These are phyloP conservation scores for Teleogryllus occipitalis DNA, from an alignment of 1,140 invertebrate species.

Conservation along the genomic window DNA sequence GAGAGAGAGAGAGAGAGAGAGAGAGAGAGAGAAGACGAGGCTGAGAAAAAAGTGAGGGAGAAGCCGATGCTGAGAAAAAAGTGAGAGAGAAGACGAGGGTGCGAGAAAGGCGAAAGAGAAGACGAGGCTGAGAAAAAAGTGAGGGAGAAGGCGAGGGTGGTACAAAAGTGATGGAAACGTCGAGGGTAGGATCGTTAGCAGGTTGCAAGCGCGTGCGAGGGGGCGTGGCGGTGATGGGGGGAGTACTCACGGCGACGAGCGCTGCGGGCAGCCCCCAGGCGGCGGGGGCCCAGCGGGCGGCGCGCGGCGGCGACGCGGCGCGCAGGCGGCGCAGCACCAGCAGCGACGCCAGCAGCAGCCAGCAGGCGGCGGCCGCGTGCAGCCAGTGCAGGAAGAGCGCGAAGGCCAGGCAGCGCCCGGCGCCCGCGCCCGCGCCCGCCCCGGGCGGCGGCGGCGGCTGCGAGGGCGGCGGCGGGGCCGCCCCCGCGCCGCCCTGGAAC, in stretches of 20 bases:
- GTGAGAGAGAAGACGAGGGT: no score
- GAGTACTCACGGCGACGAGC: conserved; percentile 44
- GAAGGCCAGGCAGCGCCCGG: conserved; percentile 36
- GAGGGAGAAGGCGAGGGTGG: no score
- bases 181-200: no score
- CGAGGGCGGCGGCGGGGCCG: no score
- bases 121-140: no score
- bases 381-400: conserved; percentile 58
- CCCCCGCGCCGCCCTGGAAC: neutral
- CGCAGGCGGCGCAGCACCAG: conserved; percentile 37
- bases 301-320: conserved; percentile 32
- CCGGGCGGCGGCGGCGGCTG: no score
- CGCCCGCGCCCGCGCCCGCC: neutral
- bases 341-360: conserved; percentile 48
- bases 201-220: neutral
- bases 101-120: no score
- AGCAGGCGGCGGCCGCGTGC: conserved; percentile 54
- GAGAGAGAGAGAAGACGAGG: no score
- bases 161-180: no score
- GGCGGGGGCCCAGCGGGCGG: conserved; percentile 39
- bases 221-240: neutral
- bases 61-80: no score
- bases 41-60: no score
- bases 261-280: conserved; percentile 46
- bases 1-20: no score